Percentiles rank a stretch among this genome's conserved stretches.
Conservation (phyloP, 2,113 vertebrate genomes). For the Leucoraja erinaceus region DNA sequence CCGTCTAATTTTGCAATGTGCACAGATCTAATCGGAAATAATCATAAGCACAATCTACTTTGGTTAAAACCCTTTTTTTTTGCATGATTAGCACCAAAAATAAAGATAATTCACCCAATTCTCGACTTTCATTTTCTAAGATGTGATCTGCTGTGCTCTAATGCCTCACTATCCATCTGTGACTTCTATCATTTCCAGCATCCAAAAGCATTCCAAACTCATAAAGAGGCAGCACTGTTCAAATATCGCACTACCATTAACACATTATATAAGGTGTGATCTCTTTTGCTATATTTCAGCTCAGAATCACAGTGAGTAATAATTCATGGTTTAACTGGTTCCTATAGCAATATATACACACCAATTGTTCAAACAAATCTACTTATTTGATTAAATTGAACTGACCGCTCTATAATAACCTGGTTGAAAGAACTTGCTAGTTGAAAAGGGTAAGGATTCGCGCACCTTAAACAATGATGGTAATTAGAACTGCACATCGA, state of each 20-base stretch:
- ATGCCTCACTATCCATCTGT: not conserved
- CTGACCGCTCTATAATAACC: not conserved
- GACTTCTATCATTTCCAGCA: not conserved
- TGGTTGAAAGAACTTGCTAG: not conserved
- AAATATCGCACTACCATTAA: too few species aligned
- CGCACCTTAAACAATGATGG: not conserved
- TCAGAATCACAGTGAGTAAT: not conserved
- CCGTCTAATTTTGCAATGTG: too few species aligned
- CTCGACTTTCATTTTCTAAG: not conserved
- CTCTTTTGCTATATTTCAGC: not conserved
- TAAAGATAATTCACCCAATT: too few species aligned
- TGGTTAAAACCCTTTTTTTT: too few species aligned
- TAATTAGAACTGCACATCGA: not conserved
- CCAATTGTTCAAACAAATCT: not conserved
- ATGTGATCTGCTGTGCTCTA: not conserved
- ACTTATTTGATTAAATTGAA: not conserved
- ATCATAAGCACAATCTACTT: too few species aligned
- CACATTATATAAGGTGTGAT: too few species aligned
- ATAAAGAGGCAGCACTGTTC: not conserved
- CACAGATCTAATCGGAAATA: too few species aligned
- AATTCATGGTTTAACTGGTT: not conserved
- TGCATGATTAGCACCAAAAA: too few species aligned
- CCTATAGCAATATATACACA: not conserved
- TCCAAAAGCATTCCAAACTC: not conserved
- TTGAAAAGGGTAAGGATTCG: not conserved